Evolutionary conservation across 2,888 invertebrate genomes (phyloP).

Genomic region (Napeogenes inachia): DNA sequence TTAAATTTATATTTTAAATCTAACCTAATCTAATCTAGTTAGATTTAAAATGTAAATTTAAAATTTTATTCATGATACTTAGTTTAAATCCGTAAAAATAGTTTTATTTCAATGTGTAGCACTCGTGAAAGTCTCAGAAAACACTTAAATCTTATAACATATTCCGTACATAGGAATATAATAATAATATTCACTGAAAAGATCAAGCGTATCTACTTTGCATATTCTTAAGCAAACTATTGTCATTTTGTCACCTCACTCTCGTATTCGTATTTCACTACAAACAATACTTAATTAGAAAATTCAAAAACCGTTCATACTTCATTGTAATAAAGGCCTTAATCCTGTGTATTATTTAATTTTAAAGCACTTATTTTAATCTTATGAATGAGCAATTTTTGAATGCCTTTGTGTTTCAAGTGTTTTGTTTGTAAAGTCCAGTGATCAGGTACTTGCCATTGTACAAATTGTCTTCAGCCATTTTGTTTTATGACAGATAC

Average conservation of each 20-base stretch:
- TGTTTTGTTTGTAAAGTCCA: conserved; percentile 12
- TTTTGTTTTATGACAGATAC: conserved; percentile 13
- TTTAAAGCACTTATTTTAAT: conserved; percentile 3
- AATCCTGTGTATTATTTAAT: background rate
- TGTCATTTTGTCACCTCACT: conserved; percentile 2
- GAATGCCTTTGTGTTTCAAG: conserved; percentile 14
- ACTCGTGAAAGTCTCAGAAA: too few species aligned
- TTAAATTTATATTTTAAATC: too few species aligned
- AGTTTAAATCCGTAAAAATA: too few species aligned
- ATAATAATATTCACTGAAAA: too few species aligned
- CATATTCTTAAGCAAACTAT: background rate
- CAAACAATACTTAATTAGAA: background rate
- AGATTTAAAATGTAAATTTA: too few species aligned
- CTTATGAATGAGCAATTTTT: conserved; percentile 1
- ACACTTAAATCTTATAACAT: too few species aligned
- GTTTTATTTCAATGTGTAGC: too few species aligned
- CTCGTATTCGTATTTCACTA: background rate
- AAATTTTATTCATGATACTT: too few species aligned
- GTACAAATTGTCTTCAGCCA: conserved; percentile 15
- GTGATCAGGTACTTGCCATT: conserved; percentile 21
- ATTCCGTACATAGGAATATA: too few species aligned
- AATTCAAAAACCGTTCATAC: background rate
- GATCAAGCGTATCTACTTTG: background rate
- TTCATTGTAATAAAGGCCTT: background rate
- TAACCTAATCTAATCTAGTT: too few species aligned